Evolutionary conservation across 2,113 vertebrate genomes (phyloP).

Genomic region (Mungos mungo): DNA sequence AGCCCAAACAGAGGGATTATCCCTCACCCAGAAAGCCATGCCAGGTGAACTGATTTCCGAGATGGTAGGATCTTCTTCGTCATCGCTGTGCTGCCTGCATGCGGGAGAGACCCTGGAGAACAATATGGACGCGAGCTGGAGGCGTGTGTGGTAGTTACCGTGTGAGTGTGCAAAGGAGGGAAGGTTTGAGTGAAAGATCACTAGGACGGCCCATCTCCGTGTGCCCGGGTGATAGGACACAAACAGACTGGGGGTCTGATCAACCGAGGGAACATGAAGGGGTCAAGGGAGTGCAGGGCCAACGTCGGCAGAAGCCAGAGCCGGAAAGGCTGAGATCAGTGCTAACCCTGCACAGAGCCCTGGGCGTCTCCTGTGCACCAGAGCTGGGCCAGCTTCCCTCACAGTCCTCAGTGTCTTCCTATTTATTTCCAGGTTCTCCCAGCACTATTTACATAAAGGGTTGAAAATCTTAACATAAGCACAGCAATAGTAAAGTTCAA

Average conservation of each 20-base stretch:
- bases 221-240: fast-evolving
- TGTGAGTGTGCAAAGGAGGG: fast-evolving
- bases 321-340: too few relatives aligned
- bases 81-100: neutral
- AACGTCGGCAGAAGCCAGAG: fast-evolving
- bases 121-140: neutral
- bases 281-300: fast-evolving
- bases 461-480: neutral
- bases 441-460: neutral
- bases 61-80: neutral
- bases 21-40: neutral
- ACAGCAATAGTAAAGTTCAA: neutral
- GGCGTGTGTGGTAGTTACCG: fast-evolving
- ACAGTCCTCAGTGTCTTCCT: fast-evolving
- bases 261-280: too few relatives aligned
- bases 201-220: fast-evolving
- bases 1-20: fast-evolving
- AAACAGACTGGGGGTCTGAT: too few relatives aligned
- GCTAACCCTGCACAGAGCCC: fast-evolving
- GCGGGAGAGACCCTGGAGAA: fast-evolving
- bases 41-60: neutral
- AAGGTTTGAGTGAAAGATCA: neutral
- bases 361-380: fast-evolving
- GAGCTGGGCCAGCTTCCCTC: neutral
- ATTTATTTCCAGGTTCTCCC: neutral